phyloP scores from a whole-genome alignment of 2,888 invertebrate species.

The Nineta flava region DNA sequence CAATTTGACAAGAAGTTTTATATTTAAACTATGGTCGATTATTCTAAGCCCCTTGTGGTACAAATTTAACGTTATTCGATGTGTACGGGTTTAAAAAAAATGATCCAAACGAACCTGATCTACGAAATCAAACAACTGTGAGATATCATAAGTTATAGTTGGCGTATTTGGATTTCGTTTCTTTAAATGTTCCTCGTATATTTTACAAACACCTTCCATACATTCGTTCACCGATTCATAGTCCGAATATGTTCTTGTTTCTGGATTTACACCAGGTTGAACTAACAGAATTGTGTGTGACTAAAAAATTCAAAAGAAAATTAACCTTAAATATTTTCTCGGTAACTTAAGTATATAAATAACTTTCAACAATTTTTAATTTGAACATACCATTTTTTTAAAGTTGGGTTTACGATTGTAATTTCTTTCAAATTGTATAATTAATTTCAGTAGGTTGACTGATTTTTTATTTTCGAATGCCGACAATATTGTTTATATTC shows the following conservation, averaged over 20 bases:
- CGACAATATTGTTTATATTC: too few species aligned
- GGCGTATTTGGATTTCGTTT: slow-evolving; percentile 88
- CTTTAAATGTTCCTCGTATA: slow-evolving; percentile 97
- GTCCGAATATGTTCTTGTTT: slow-evolving; percentile 94
- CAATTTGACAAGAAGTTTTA: background rate
- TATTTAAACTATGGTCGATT: background rate
- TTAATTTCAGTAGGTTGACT: too few species aligned
- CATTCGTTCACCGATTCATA: slow-evolving; percentile 97
- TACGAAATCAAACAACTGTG: slow-evolving; percentile 94
- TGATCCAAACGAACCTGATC: slow-evolving; percentile 59
- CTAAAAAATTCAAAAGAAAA: slow-evolving; percentile 34
- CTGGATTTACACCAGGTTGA: slow-evolving; percentile 84
- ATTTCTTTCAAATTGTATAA: too few species aligned
- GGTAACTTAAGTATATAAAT: too few species aligned
- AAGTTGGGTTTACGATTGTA: too few species aligned
- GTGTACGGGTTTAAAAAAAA: background rate
- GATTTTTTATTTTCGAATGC: too few species aligned
- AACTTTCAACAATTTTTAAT: too few species aligned
- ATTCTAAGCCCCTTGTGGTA: too few species aligned
- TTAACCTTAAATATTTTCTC: slow-evolving; percentile 1
- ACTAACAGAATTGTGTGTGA: slow-evolving; percentile 95
- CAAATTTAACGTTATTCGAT: background rate
- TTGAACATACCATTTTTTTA: too few species aligned
- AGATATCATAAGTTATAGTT: slow-evolving; percentile 96
- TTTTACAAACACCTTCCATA: slow-evolving; percentile 98